Conservation (phyloP, 2,888 invertebrate species). For the Drosophila mulleri region DNA sequence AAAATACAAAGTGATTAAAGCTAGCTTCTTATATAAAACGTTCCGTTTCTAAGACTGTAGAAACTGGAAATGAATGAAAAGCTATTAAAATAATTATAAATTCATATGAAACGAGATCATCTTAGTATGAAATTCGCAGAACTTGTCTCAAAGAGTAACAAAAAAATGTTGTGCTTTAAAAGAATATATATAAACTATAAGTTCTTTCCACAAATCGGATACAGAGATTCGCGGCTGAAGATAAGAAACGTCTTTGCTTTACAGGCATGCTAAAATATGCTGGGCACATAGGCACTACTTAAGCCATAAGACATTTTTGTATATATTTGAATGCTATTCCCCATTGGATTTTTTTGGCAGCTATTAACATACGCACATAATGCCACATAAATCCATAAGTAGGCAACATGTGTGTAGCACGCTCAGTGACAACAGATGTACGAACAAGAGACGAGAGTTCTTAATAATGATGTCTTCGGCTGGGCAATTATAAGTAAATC, state of each 20-base stretch:
- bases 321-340: not conserved
- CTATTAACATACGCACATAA: constrained; percentile 4
- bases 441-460: constrained; percentile 34
- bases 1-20: too few relatives aligned
- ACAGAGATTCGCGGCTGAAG: not conserved
- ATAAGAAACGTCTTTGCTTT: constrained; percentile 6
- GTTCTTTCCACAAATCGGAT: not conserved
- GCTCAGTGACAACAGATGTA: constrained; percentile 60
- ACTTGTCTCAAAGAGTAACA: not conserved
- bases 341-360: not conserved
- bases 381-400: constrained; percentile 9
- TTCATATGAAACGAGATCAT: not conserved
- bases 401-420: constrained; percentile 28
- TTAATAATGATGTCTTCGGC: constrained; percentile 25
- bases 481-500: constrained; percentile 37
- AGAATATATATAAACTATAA: too few relatives aligned
- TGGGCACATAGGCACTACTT: not conserved
- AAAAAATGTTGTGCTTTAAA: not conserved
- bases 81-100: not conserved
- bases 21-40: too few relatives aligned
- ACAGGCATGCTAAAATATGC: constrained; percentile 11
- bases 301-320: not conserved
- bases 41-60: too few relatives aligned
- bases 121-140: not conserved
- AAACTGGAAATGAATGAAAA: too few relatives aligned